These are phyloP conservation scores for Micronycteris hirsuta DNA, from an alignment of 2,113 vertebrate species.

Conservation along the genomic window DNA sequence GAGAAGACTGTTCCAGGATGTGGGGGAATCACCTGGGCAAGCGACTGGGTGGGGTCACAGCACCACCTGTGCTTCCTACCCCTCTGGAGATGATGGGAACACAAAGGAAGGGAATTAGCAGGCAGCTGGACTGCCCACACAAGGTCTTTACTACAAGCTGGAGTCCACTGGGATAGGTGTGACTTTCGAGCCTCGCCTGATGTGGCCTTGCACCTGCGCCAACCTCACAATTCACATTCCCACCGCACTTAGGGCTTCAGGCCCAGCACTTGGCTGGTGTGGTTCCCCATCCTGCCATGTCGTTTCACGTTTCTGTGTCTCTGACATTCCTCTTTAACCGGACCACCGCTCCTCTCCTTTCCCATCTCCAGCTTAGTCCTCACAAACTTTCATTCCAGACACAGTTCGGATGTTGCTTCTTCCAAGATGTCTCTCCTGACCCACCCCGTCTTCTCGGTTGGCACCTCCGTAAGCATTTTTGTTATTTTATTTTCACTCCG, in stretches of 20 bases:
- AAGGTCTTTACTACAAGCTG: not conserved
- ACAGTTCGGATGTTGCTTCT: not conserved
- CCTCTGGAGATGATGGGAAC: too few relatives aligned
- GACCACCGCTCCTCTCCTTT: not conserved
- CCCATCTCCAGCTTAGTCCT: not conserved
- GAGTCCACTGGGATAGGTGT: not conserved
- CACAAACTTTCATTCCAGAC: not conserved
- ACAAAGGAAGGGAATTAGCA: not conserved
- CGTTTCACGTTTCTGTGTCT: not conserved
- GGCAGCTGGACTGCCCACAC: not conserved
- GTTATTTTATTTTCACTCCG: not conserved
- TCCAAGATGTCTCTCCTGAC: not conserved
- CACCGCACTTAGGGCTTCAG: too few relatives aligned
- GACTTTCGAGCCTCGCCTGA: not conserved
- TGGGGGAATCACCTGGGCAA: not conserved
- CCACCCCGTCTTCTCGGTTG: not conserved
- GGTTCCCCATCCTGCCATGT: not conserved
- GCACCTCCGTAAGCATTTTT: not conserved
- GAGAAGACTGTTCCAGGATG: not conserved
- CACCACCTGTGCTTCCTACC: not conserved
- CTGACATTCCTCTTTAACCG: not conserved
- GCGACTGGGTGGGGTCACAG: too few relatives aligned
- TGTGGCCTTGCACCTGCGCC: not conserved
- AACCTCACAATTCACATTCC: fast-evolving
- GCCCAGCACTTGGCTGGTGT: not conserved